Evolutionary conservation across 2,888 invertebrate species (phyloP).

Genomic region (Diploptera punctata): DNA sequence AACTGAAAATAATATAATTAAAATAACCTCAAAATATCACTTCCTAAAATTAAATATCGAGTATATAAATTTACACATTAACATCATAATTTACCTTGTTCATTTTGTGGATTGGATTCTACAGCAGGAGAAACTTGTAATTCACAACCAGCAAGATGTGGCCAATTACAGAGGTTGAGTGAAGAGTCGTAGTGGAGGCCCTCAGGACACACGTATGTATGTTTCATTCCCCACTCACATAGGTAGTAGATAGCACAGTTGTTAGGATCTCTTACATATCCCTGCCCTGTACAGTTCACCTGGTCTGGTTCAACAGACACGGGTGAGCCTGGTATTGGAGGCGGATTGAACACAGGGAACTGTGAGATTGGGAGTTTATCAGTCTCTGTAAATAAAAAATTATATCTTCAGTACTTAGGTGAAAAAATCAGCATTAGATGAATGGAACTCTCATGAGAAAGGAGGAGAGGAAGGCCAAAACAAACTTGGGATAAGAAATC

Average conservation of each 20-base stretch:
- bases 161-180: slow-evolving; percentile 52
- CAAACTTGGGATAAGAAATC: no score
- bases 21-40: no score
- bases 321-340: slow-evolving; percentile 33
- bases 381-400: neutral
- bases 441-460: no score
- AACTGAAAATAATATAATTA: no score
- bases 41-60: no score
- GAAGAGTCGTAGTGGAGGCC: slow-evolving; percentile 50
- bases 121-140: no score
- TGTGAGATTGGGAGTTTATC: slow-evolving; percentile 15
- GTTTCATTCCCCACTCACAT: slow-evolving; percentile 51
- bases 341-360: slow-evolving; percentile 28
- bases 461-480: no score
- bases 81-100: no score
- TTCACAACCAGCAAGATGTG: slow-evolving; percentile 47
- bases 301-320: slow-evolving; percentile 29
- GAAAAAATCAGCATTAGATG: no score
- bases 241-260: slow-evolving; percentile 57
- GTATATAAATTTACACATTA: no score
- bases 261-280: slow-evolving; percentile 55
- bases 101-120: no score
- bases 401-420: neutral
- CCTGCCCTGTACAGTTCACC: slow-evolving; percentile 53
- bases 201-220: slow-evolving; percentile 50